A percentile compares a stretch with the other conserved stretches of the same genome.
These are phyloP conservation scores for Bagarius yarrelli DNA, from an alignment of 2,113 vertebrate genomes.

Conservation along the genomic window DNA sequence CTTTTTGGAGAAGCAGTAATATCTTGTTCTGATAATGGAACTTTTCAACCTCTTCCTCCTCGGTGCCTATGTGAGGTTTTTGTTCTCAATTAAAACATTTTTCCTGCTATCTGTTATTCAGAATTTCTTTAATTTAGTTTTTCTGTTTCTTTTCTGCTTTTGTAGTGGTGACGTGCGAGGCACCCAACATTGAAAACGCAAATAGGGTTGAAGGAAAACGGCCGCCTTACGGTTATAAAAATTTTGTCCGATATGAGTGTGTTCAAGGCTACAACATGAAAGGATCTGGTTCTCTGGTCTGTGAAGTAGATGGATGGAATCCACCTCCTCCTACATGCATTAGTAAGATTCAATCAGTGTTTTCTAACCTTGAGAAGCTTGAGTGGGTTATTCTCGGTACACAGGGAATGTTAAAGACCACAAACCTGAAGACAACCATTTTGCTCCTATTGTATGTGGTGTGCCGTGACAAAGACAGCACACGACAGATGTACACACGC, in stretches of 20 bases:
- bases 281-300: background rate
- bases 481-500: no score
- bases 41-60: constrained; percentile 51
- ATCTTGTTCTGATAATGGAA: constrained; percentile 38
- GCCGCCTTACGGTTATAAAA: background rate
- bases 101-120: no score
- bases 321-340: background rate
- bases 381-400: no score
- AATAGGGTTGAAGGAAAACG: rapidly evolving
- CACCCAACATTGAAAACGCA: rapidly evolving
- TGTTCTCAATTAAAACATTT: no score
- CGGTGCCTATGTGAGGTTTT: background rate
- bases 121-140: no score
- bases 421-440: no score
- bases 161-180: constrained; percentile 35
- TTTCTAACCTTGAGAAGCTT: no score
- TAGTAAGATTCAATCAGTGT: background rate
- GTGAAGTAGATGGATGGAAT: constrained; percentile 7
- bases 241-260: constrained; percentile 43
- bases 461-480: no score
- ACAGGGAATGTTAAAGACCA: no score
- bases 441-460: no score
- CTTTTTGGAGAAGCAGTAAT: rapidly evolving
- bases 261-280: background rate
- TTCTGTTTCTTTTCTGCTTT: background rate